phyloP scores from a whole-genome alignment of 2,113 vertebrate genomes.

The Nasalis larvatus region DNA sequence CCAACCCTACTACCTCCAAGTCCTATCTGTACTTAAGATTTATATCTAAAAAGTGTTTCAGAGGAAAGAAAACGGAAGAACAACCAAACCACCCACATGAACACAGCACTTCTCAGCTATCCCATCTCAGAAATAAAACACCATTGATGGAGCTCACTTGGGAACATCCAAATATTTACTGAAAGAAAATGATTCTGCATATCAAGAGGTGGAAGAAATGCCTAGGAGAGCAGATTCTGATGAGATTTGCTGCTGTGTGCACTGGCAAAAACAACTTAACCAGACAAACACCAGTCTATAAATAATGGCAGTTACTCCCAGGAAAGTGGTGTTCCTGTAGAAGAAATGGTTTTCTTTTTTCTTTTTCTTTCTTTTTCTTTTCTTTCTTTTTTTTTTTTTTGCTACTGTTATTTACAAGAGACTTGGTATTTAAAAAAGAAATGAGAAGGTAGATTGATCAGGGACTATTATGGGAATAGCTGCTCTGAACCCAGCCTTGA shows the following conservation, averaged over 20 bases:
- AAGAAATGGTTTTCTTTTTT: not conserved
- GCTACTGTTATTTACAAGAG: not conserved
- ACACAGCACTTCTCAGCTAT: not conserved
- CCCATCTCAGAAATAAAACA: not conserved
- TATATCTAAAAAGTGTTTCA: conserved; percentile 7
- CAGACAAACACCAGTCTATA: not conserved
- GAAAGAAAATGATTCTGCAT: not conserved
- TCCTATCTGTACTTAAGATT: not conserved
- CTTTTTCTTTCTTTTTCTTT: not conserved
- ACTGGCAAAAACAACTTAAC: not conserved
- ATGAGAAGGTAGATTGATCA: not conserved
- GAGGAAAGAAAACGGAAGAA: not conserved
- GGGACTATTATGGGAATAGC: not conserved
- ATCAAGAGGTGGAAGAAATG: not conserved
- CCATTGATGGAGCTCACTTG: not conserved
- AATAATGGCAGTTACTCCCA: not conserved
- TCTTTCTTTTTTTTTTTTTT: not conserved
- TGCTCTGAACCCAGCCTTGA: not conserved
- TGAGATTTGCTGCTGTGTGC: not conserved
- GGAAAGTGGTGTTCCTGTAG: not conserved
- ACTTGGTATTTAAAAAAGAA: not conserved
- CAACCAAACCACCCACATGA: not conserved
- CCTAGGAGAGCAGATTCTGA: not conserved
- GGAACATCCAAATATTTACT: conserved; percentile 34
- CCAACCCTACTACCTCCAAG: not conserved